Evolutionary conservation across 2,888 invertebrate genomes (phyloP).

Genomic region (Sminthurinus aureus): DNA sequence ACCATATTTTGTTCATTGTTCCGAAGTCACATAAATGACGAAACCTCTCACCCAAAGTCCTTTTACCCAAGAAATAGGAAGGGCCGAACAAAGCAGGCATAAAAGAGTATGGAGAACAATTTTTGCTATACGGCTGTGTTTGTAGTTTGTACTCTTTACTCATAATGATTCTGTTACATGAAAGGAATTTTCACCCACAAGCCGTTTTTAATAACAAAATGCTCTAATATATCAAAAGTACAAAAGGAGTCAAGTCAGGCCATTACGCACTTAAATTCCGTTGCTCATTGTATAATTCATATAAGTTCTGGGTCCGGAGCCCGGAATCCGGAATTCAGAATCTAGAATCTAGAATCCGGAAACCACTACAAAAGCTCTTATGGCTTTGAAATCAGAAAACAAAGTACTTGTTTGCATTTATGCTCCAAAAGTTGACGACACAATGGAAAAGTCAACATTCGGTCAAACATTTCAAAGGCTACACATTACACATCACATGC

Average conservation of each 20-base stretch:
- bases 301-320: no score
- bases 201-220: background rate
- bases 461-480: no score
- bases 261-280: no score
- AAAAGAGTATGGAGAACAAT: background rate
- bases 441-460: background rate
- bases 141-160: no score
- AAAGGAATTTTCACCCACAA: background rate
- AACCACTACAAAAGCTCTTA: background rate
- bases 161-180: background rate
- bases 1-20: no score
- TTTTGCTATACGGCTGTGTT: background rate
- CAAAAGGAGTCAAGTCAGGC: background rate
- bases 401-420: constrained; percentile 14
- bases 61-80: background rate
- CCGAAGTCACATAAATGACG: background rate
- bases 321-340: background rate
- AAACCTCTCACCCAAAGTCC: background rate
- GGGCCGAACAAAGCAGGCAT: background rate
- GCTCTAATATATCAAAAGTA: background rate
- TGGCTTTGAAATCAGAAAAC: background rate
- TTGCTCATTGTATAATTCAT: no score
- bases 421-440: background rate
- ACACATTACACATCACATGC: no score
- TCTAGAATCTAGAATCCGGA: background rate